Base-by-base conservation (phyloP, 2,888 invertebrate genomes). In the Rotaria sp. region DNA sequence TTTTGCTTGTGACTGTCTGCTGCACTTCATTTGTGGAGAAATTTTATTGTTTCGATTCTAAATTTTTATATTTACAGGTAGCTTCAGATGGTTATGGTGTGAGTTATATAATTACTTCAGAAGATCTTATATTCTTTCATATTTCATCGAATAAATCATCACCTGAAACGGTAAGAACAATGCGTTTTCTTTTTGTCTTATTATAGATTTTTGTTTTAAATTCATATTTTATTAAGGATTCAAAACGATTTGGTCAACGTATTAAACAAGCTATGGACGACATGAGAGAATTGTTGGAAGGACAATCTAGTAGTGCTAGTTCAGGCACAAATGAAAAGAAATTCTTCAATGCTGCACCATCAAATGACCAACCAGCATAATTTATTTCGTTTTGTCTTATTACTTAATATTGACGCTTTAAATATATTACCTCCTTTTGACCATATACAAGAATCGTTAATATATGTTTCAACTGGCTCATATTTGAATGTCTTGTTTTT, bases 81-180 rank as follows among this genome's bases (percentile, higher is more conserved):
- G 96, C 97, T 3, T 97, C 98, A 92, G 96, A 97, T 91, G 99
- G 99, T 59, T 99, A 99, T 91, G 99, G 99, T 84, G 97, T 99
- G 5, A 97, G 97, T 0, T 99, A 99, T 91, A 96, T 99, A 89
- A 95, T 99, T 89, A 97, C 96, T 85, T 98, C 98, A 57, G 99
- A 99, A 91, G 94, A 98, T 92, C 93, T 94, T 50, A 91, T 99
- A 88, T 98, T 98, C 93, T 99, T 99, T 93, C 99, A 99, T 91
- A 95, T 99, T 89, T 97, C 97, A 84, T 95, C 96, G 91, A 98
- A 98, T 92, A 94, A 93, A 89, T 95, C 95, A 89, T 97, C 96
- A 89, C 93, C 94, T n/a, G 94, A 94, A 89, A 97, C 98, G 2
- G 80, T 80, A 80, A 80, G 45, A 38, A 26, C 21, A 55, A n/a